Evolutionary conservation across 2,797 vertebrate genomes (phyloP).

Genomic region (Poecile montanus): DNA sequence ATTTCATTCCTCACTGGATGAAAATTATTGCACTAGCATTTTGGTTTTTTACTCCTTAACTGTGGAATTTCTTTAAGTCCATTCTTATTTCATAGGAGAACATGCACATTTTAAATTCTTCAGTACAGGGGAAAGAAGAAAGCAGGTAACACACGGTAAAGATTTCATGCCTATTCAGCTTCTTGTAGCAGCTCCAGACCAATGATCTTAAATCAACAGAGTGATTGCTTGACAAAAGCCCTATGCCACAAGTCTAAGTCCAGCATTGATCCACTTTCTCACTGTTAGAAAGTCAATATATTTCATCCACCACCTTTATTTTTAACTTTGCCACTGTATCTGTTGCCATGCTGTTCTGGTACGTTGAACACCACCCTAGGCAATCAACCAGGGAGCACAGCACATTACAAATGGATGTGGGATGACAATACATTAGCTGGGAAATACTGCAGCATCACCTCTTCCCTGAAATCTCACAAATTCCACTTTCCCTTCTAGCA

Average conservation of each 20-base stretch:
- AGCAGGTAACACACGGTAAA: background rate
- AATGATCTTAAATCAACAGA: constrained; percentile 17
- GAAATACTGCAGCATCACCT: background rate
- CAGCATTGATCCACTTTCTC: constrained; percentile 32
- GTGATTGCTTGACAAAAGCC: constrained; percentile 19
- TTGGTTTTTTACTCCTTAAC: background rate
- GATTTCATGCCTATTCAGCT: constrained; percentile 8
- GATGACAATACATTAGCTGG: background rate
- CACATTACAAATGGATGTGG: background rate
- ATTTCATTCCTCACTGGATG: background rate
- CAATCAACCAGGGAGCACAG: background rate
- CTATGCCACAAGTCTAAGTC: background rate
- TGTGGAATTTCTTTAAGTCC: background rate
- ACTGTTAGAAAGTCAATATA: constrained; percentile 7
- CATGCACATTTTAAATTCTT: background rate
- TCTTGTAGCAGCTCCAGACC: constrained; percentile 27
- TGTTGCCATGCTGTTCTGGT: background rate
- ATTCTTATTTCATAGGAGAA: background rate
- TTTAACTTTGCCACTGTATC: background rate
- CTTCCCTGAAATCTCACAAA: background rate
- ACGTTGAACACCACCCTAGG: background rate
- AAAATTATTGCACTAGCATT: background rate
- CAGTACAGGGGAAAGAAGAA: background rate
- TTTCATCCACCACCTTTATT: background rate
- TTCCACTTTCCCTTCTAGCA: background rate